A percentile compares a stretch with the other conserved stretches of the same genome.
Evolutionary conservation across 2,797 vertebrate genomes (phyloP).

Genomic region (Acropternis orthonyx): DNA sequence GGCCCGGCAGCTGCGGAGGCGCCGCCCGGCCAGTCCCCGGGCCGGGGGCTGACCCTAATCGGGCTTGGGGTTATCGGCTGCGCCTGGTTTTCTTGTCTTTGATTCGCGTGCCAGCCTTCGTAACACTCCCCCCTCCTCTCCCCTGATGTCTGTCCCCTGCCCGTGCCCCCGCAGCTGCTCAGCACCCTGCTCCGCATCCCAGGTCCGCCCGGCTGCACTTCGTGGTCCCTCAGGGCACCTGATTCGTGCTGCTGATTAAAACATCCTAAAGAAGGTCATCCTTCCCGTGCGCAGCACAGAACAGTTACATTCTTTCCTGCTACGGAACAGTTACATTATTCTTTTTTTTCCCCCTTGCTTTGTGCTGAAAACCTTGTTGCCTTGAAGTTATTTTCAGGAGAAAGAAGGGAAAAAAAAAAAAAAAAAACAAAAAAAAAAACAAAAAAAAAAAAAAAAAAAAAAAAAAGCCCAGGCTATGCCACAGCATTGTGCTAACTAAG

Average conservation of each 20-base stretch:
- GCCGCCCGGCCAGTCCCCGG: not conserved
- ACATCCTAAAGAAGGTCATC: rapidly evolving
- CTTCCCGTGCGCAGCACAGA: not conserved
- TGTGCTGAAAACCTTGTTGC: not conserved
- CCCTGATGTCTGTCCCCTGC: not conserved
- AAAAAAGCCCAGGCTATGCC: rapidly evolving
- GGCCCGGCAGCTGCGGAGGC: not conserved
- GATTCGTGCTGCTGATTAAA: not conserved
- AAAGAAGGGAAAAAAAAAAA: not conserved
- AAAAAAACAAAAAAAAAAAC: no score
- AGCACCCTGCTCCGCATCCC: not conserved
- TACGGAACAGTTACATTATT: not conserved
- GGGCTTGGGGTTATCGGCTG: not conserved
- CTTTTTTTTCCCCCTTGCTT: rapidly evolving
- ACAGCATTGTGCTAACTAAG: no score
- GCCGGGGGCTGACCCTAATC: not conserved
- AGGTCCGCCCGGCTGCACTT: not conserved
- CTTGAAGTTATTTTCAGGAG: not conserved
- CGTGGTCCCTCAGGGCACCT: not conserved
- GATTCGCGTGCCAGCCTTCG: not conserved
- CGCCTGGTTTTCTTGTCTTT: not conserved
- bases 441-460: not conserved
- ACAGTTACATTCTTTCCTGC: no score
- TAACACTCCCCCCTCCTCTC: no score
- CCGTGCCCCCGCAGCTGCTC: not conserved